Evolutionary conservation across 2,888 invertebrate genomes (phyloP).

Genomic region (Vannuccia rotundouncinata): DNA sequence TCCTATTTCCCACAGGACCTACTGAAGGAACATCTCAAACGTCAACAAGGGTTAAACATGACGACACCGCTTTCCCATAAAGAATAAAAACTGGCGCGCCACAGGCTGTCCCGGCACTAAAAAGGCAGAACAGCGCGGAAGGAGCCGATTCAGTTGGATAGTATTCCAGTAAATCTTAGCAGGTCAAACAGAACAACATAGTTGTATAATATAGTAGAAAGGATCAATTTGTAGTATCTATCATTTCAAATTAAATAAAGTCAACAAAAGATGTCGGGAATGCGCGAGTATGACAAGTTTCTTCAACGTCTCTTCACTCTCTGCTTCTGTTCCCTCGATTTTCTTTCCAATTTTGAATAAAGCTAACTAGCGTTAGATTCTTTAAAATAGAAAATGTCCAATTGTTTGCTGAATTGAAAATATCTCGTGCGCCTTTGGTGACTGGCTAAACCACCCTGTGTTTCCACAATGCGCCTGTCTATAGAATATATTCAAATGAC

Average conservation of each 20-base stretch:
- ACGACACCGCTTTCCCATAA: not conserved
- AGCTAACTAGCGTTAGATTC: not conserved
- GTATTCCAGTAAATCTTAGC: not conserved
- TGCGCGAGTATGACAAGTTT: no score
- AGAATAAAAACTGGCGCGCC: not conserved
- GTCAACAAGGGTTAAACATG: not conserved
- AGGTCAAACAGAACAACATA: not conserved
- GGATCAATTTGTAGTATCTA: no score
- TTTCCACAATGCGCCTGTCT: no score
- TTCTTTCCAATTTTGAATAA: not conserved
- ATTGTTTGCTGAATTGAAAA: not conserved
- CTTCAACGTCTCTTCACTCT: not conserved
- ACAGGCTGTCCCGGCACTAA: not conserved
- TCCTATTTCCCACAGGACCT: not conserved
- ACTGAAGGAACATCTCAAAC: not conserved
- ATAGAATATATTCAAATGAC: no score
- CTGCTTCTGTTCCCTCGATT: not conserved
- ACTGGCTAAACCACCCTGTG: no score
- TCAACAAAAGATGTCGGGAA: no score
- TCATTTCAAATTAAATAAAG: no score
- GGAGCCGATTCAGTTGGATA: not conserved
- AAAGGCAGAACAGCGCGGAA: not conserved
- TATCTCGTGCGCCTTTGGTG: no score
- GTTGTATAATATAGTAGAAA: no score
- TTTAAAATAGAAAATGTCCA: not conserved